A percentile compares a stretch with the other conserved stretches of the same genome.
phyloP scores from a whole-genome alignment of 92 coral and sea anemone genomes.

The Anthopleura xanthogrammica region DNA sequence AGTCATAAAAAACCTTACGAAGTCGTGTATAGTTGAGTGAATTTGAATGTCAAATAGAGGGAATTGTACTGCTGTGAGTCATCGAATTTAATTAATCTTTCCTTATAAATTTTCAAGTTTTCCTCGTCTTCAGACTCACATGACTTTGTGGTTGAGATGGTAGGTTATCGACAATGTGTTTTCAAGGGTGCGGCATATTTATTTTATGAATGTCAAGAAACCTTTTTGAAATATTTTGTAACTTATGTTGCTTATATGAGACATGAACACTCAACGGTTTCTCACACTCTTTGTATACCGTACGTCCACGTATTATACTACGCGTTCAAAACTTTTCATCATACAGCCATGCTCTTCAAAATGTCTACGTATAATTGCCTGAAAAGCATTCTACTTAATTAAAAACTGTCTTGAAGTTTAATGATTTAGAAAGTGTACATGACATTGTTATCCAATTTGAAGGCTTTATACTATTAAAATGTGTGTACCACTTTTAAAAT shows the following conservation, averaged over 20 bases:
- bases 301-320: background rate
- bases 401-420: background rate
- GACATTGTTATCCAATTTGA: no score
- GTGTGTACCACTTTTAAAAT: no score
- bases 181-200: background rate
- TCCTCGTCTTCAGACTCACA: background rate
- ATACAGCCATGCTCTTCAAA: background rate
- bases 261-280: background rate
- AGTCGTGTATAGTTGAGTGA: background rate
- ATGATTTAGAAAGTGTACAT: no score
- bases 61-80: conserved; percentile 25
- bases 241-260: background rate
- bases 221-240: background rate
- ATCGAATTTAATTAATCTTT: background rate
- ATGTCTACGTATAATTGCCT: background rate
- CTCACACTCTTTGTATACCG: background rate
- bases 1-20: background rate
- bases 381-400: background rate
- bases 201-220: background rate
- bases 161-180: conserved; percentile 7
- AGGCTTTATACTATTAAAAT: no score
- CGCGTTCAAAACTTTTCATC: background rate
- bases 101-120: background rate
- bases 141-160: conserved; percentile 19
- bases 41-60: conserved; percentile 2